These are phyloP conservation scores for Danio jaintianensis DNA, from an alignment of 2,797 vertebrate species.

Conservation along the genomic window DNA sequence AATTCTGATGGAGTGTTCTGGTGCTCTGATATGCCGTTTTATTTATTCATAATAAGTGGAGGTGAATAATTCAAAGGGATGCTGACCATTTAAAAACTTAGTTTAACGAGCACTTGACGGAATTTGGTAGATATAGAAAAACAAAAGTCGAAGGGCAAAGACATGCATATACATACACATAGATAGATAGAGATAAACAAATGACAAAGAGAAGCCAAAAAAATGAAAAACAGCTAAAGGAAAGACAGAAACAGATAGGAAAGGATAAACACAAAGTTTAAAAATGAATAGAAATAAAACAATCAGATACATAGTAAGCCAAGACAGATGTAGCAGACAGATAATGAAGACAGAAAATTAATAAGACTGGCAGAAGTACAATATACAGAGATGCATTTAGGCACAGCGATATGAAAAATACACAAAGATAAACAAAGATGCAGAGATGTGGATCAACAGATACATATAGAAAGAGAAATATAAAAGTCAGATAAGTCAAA, in stretches of 20 bases:
- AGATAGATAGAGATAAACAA: background rate
- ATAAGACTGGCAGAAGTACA: too few relatives aligned
- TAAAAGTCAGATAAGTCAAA: too few relatives aligned
- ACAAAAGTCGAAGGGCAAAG: background rate
- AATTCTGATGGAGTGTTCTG: background rate
- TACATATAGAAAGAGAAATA: too few relatives aligned
- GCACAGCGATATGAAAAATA: too few relatives aligned
- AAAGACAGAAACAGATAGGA: background rate
- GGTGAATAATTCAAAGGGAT: constrained; percentile 17
- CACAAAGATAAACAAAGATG: too few relatives aligned
- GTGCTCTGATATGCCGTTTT: constrained; percentile 1
- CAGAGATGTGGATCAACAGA: too few relatives aligned
- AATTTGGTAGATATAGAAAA: too few relatives aligned
- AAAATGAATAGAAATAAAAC: too few relatives aligned
- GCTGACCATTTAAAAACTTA: too few relatives aligned
- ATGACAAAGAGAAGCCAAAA: too few relatives aligned
- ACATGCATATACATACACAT: background rate
- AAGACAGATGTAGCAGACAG: background rate
- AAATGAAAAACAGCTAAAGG: background rate
- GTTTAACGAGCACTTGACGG: too few relatives aligned
- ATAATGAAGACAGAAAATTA: background rate
- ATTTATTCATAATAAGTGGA: constrained; percentile 1
- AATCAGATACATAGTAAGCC: background rate
- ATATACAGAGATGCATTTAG: too few relatives aligned
- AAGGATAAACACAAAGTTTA: rapidly evolving